phyloP scores from a whole-genome alignment of 1,140 invertebrate genomes.

The Neodiprion fabricii region DNA sequence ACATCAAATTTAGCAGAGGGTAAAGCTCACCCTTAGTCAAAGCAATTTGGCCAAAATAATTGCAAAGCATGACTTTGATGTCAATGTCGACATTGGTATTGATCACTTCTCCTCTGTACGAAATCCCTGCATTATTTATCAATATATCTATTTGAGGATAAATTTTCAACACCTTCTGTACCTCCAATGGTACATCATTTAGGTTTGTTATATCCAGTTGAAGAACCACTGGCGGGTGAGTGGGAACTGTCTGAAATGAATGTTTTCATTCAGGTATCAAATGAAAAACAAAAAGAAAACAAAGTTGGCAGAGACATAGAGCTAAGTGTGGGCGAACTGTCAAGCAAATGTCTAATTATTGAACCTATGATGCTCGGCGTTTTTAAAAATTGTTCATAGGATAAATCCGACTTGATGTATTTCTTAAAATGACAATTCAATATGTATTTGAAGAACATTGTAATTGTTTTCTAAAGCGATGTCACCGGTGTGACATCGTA shows the following conservation, averaged over 20 bases:
- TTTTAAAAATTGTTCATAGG: too few relatives aligned
- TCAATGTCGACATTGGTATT: constrained; percentile 86
- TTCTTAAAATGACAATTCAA: too few relatives aligned
- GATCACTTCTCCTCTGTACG: constrained; percentile 78
- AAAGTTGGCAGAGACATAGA: constrained; percentile 10
- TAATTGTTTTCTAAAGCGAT: too few relatives aligned
- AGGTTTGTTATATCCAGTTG: constrained; percentile 80
- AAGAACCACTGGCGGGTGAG: constrained; percentile 77
- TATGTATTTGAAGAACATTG: too few relatives aligned
- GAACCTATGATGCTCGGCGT: too few relatives aligned
- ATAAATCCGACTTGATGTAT: too few relatives aligned
- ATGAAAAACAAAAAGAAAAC: constrained; percentile 15
- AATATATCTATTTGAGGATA: constrained; percentile 86
- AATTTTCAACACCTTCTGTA: constrained; percentile 69
- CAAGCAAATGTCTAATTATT: too few relatives aligned
- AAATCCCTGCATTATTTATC: constrained; percentile 92
- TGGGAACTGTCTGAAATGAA: constrained; percentile 64
- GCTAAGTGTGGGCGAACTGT: background rate
- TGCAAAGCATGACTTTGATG: constrained; percentile 88
- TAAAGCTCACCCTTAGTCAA: constrained; percentile 83
- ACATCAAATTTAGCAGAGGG: background rate
- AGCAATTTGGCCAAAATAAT: constrained; percentile 92
- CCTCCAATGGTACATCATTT: constrained; percentile 67
- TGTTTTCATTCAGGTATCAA: constrained; percentile 1
- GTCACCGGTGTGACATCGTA: background rate